Conservation (phyloP, 2,797 vertebrate genomes). For the Neoniphon sammara region DNA sequence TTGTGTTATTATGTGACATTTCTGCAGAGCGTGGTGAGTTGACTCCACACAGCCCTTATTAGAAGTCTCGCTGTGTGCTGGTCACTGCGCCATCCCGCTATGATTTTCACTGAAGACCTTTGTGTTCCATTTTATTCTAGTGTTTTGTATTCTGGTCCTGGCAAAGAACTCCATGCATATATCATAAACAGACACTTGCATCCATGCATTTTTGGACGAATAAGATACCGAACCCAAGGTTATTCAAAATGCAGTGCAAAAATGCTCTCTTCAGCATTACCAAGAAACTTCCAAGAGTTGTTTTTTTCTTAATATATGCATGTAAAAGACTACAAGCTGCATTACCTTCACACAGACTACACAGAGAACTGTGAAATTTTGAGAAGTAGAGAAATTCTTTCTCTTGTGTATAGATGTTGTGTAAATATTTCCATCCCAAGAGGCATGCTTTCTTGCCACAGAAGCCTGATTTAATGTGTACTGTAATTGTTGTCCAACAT, state of each 20-base stretch:
- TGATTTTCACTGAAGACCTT: slow-evolving; percentile 51
- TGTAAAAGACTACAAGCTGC: not conserved
- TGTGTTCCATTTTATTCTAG: slow-evolving; percentile 45
- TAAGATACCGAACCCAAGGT: slow-evolving; percentile 18
- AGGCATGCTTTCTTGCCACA: no score
- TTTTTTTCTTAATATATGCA: not conserved
- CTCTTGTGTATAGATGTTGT: no score
- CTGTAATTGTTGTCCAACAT: no score
- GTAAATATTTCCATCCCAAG: no score
- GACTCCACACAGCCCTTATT: slow-evolving; percentile 54
- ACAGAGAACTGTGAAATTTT: no score
- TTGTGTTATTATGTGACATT: slow-evolving; percentile 56
- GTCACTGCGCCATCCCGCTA: slow-evolving; percentile 44
- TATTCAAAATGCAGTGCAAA: slow-evolving; percentile 21
- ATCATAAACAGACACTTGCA: slow-evolving; percentile 44
- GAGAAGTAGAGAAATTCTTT: no score
- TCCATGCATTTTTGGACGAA: slow-evolving; percentile 37
- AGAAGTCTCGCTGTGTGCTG: slow-evolving; percentile 56
- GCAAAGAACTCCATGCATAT: slow-evolving; percentile 43
- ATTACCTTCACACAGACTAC: not conserved
- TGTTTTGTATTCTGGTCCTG: slow-evolving; percentile 53
- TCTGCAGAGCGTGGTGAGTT: slow-evolving; percentile 34
- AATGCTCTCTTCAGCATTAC: not conserved
- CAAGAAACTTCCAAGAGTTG: slow-evolving; percentile 7
- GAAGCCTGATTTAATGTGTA: no score